A percentile compares a stretch with the other conserved stretches of the same genome.
Evolutionary conservation across 2,113 vertebrate species (phyloP).

Genomic region (Gasterosteus aculeatus): DNA sequence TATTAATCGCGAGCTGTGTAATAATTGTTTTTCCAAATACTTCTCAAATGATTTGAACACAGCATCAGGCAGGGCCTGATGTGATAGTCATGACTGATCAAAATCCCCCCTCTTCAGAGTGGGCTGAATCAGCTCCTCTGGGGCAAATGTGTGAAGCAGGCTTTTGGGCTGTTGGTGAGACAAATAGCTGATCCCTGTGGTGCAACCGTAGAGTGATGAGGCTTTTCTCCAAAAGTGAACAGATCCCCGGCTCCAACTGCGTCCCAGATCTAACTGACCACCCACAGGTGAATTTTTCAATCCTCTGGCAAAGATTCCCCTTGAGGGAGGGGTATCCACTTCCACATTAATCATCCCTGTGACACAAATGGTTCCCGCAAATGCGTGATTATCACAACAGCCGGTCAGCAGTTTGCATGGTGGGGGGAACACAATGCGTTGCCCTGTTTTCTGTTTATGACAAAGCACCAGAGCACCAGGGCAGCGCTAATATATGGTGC

Average conservation of each 20-base stretch:
- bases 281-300: constrained; percentile 69
- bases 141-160: constrained; percentile 56
- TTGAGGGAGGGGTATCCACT: constrained; percentile 52
- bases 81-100: constrained; percentile 47
- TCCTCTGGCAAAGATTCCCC: constrained; percentile 59
- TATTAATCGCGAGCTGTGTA: constrained; percentile 13
- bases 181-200: constrained; percentile 69
- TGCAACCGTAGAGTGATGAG: constrained; percentile 69
- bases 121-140: constrained; percentile 68
- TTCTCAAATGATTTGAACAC: constrained; percentile 20
- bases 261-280: constrained; percentile 71
- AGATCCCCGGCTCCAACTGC: constrained; percentile 57
- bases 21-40: constrained; percentile 31
- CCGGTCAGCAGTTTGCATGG: constrained; percentile 71
- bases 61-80: constrained; percentile 33
- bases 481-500: constrained; percentile 49
- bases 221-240: constrained; percentile 68
- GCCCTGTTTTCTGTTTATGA: constrained; percentile 57
- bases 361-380: constrained; percentile 68
- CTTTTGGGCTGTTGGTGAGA: constrained; percentile 66
- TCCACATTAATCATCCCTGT: constrained; percentile 71
- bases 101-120: constrained; percentile 46
- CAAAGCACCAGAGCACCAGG: constrained; percentile 47
- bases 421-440: constrained; percentile 45
- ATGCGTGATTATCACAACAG: constrained; percentile 72